Base-by-base conservation (phyloP, 2,888 invertebrate genomes). In the Sphaerophoria taeniata region DNA sequence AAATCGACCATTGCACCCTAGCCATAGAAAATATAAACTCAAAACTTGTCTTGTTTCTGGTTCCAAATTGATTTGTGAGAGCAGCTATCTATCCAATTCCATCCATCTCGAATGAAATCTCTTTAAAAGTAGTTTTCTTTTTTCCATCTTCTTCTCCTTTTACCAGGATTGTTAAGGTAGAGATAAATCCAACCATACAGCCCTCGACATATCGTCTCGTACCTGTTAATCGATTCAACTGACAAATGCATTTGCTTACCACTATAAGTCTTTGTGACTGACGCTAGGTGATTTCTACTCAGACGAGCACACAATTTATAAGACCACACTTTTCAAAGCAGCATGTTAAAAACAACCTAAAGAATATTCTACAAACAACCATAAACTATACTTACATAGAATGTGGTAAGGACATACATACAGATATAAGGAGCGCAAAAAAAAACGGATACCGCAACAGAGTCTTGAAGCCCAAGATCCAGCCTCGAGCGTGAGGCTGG, bases 241-340 rank as follows among this genome's bases (percentile, higher is more conserved):
- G 81, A 81, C 81, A 81, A 81, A 81, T 81, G 65, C 70, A 81
- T 81, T 81, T 81, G 75, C 75, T 81, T 81, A 81, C 81, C 75
- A 71, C 51, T 45, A 61, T 71, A 65, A 71, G 75, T 75, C 65
- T 36, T 33, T 43, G 81, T 81, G 81, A 81, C 75, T 81, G 81
- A 81, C 75, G 81, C 31, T 71, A 43, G 63, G 65, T 70, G 75
- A 81, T 81, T 75, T 81, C 75, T 75, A 65, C 31, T 81, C 75
- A 56, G 81, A 81, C 71, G 71, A 75, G 75, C 81, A 75, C 56
- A 81, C 70, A 75, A 81, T 81, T 75, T 81, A 81, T 81, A 75
- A 51, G 80, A 81, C 75, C 75, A 81, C 80, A 75, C 34, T 81
- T 65, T 63, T 45, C 33, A 58, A 70, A 58, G 69, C 70, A 75